Evolutionary conservation across 2,797 vertebrate species (phyloP).

Genomic region (Austrolebias charrua): DNA sequence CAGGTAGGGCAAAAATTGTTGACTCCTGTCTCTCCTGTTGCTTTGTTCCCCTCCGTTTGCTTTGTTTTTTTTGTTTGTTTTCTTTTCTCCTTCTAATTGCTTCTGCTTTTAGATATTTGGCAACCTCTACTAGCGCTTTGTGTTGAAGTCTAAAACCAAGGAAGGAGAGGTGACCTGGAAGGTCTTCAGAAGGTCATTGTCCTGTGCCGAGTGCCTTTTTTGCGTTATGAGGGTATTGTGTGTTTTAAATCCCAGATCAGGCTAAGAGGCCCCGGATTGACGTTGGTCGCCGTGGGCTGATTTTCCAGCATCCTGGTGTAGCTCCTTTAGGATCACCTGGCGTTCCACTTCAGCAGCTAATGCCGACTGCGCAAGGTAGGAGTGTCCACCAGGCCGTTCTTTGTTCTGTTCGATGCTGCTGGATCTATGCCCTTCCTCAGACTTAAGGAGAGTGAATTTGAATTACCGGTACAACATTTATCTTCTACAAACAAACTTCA

Average conservation of each 20-base stretch:
- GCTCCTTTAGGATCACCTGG: conserved; percentile 89
- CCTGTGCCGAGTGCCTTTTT: conserved; percentile 79
- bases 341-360: conserved; percentile 99
- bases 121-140: conserved; percentile 82
- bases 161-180: conserved; percentile 78
- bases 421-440: conserved; percentile 71
- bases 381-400: conserved; percentile 79
- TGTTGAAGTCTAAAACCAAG: conserved; percentile 78
- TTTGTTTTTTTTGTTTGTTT: conserved; percentile 75
- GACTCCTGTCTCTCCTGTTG: conserved; percentile 62
- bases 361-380: conserved; percentile 99
- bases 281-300: conserved; percentile 98
- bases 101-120: conserved; percentile 85
- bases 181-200: conserved; percentile 79
- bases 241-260: conserved; percentile 97
- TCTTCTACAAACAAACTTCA: conserved; percentile 69
- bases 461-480: conserved; percentile 52
- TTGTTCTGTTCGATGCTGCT: conserved; percentile 81
- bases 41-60: conserved; percentile 74
- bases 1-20: conserved; percentile 85
- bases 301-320: conserved; percentile 99
- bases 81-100: conserved; percentile 81
- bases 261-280: conserved; percentile 99
- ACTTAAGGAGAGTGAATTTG: conserved; percentile 60
- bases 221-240: conserved; percentile 88